Evolutionary conservation across 2,888 invertebrate genomes (phyloP).

Genomic region (Plagiodera versicolora): DNA sequence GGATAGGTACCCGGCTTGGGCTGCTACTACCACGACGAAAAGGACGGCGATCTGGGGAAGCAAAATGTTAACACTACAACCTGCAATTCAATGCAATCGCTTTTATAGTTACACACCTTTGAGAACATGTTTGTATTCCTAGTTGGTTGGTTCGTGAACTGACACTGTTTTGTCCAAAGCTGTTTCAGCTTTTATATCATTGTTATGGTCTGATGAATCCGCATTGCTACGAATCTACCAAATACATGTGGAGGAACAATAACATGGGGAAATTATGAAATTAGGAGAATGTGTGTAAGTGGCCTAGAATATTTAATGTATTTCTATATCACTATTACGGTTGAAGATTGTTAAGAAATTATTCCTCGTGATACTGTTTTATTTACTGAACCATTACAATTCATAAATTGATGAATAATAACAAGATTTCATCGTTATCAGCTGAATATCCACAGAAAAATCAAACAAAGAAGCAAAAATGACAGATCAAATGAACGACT

Average conservation of each 20-base stretch:
- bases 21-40: constrained; percentile 25
- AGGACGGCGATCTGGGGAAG: constrained; percentile 29
- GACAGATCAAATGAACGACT: no score
- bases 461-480: no score
- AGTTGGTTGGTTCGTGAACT: constrained; percentile 17
- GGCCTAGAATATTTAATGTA: constrained; percentile 24
- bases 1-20: constrained; percentile 22
- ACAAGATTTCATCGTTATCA: background rate
- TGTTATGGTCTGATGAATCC: constrained; percentile 27
- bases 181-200: constrained; percentile 30
- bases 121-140: constrained; percentile 22
- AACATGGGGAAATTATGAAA: constrained; percentile 24
- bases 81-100: background rate
- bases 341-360: background rate
- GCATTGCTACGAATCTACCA: constrained; percentile 17
- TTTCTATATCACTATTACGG: background rate
- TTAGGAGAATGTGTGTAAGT: constrained; percentile 22
- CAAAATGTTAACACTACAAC: no score
- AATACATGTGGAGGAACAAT: constrained; percentile 22
- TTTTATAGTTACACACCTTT: constrained; percentile 22
- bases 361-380: background rate
- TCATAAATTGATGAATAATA: background rate
- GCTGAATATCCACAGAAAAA: no score
- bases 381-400: background rate
- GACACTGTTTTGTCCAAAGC: constrained; percentile 22